These are phyloP conservation scores for Dendrophyllia cribrosa DNA, from an alignment of 64 coral and sea anemone species.

Conservation along the genomic window DNA sequence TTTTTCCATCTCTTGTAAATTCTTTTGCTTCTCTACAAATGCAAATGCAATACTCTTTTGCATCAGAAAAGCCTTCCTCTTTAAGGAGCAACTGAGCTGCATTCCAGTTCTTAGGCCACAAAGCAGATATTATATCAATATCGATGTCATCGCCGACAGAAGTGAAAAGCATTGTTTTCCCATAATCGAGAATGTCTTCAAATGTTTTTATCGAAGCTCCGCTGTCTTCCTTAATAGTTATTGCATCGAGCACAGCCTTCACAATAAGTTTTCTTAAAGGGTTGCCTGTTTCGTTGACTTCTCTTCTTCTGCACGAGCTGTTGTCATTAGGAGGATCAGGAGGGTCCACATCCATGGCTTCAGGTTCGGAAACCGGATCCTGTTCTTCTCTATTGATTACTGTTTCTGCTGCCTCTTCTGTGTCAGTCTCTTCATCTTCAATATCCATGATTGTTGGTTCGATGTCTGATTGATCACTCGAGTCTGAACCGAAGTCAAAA, in stretches of 20 bases:
- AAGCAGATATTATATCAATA: constrained; percentile 54
- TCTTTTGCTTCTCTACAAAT: constrained; percentile 44
- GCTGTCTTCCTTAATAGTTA: constrained; percentile 52
- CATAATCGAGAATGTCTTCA: constrained; percentile 6
- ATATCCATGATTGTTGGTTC: not conserved
- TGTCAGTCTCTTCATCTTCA: not conserved
- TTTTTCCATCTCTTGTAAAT: constrained; percentile 8
- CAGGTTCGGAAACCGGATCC: not conserved
- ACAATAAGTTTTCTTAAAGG: constrained; percentile 70
- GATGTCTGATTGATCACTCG: not conserved
- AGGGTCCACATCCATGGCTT: constrained; percentile 18
- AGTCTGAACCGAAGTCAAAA: not conserved
- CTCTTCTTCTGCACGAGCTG: not conserved
- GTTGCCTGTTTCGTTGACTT: not conserved
- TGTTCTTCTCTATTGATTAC: not conserved
- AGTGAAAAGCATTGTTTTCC: constrained; percentile 57
- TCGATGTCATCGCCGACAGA: constrained; percentile 47
- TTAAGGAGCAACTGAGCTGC: constrained; percentile 60
- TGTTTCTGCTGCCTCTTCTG: not conserved
- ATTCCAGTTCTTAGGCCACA: constrained; percentile 88
- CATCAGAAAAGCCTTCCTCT: constrained; percentile 80
- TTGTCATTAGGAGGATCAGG: not conserved
- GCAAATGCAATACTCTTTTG: constrained; percentile 78
- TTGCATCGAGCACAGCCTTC: constrained; percentile 62
- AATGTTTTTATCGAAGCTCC: constrained; percentile 79